A percentile compares a stretch with the other conserved stretches of the same genome.
Evolutionary conservation across 2,888 invertebrate species (phyloP).

Genomic region (Drosophila peninsularis): DNA sequence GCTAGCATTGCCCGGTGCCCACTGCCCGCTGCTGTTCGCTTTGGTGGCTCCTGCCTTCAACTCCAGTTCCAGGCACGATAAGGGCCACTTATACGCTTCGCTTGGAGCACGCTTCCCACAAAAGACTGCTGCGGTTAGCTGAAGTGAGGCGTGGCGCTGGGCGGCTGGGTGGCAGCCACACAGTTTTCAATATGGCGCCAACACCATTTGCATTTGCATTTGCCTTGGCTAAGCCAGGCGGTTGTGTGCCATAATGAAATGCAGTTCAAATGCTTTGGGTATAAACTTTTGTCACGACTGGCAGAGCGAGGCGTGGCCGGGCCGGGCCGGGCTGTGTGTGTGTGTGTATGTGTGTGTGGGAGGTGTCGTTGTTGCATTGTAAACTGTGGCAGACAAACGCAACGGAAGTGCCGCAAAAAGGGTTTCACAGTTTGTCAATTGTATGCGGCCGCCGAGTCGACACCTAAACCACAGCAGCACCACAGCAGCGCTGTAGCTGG

Average conservation of each 20-base stretch:
- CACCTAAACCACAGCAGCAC: slow-evolving; percentile 51
- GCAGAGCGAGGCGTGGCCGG: background rate
- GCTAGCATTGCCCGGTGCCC: background rate
- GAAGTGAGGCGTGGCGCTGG: background rate
- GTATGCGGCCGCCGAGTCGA: slow-evolving; percentile 70
- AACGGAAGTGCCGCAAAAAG: slow-evolving; percentile 79
- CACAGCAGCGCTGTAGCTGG: background rate
- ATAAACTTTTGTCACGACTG: slow-evolving; percentile 73
- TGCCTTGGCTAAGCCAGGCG: slow-evolving; percentile 42
- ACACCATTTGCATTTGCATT: slow-evolving; percentile 78
- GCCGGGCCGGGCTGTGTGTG: background rate
- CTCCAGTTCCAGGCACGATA: slow-evolving; percentile 54
- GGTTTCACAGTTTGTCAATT: slow-evolving; percentile 79
- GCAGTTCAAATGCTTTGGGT: slow-evolving; percentile 78
- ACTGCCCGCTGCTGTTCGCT: background rate
- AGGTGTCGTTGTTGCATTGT: slow-evolving; percentile 49
- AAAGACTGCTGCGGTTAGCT: slow-evolving; percentile 68
- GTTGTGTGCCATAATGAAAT: slow-evolving; percentile 69
- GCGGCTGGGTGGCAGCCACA: slow-evolving; percentile 33
- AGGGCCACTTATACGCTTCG: slow-evolving; percentile 79
- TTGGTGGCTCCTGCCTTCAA: slow-evolving; percentile 9
- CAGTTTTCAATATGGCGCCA: slow-evolving; percentile 78
- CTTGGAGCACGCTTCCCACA: slow-evolving; percentile 58
- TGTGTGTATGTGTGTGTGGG: background rate
- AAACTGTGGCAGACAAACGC: slow-evolving; percentile 75